Evolutionary conservation across 2,113 vertebrate genomes (phyloP), one percentile per base, ranked within the genome.

Genomic region (Daphoenositta chrysoptera): DNA sequence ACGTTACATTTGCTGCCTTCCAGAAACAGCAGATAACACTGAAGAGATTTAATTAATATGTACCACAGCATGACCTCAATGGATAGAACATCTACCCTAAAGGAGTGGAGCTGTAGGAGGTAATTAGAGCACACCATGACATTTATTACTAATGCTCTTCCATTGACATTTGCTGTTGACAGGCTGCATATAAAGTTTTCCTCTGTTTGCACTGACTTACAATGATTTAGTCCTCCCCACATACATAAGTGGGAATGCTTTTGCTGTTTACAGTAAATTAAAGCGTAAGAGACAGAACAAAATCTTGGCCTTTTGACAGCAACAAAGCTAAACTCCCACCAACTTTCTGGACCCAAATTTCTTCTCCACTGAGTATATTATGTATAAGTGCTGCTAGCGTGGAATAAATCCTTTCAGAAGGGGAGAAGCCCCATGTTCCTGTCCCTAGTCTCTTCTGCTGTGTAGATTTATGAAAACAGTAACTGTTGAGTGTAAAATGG

Each of bases 121-220:
- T 94, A 96, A 97, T 96, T 96, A 96, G 80, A 93, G 64, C 82
- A 87, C 96, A 88, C 90, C 81, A 73, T 87, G 90, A 83, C 85
- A 93, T 96, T 97, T 95, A 96, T 95, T 97, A 91, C 90, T 91
- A 94, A 95, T 92, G 84, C 72, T 97, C 56, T 96, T 95, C 77
- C 83, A 91, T 64, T 95, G 88, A 95, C 91, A 97, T 94, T 97
- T 95, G 80, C 93, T 89, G 82, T 95, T 97, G 89, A 96, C 90
- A 94, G 90, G 44, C 80, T 96, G 81, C 84, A 93, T 85, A 93
- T 94, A 83, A 97, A 96, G 63, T 90, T 97, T 96, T 90, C 61
- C 27, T 88, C 61, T 92, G 28, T 96, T 96, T 64, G 53, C 66
- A 57, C 37, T 83, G 89, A 79, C 69, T 89, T 93, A 75, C 15